A percentile compares a stretch with the other conserved stretches of the same genome.
These are phyloP conservation scores for Halichoerus grypus DNA, from an alignment of 2,113 vertebrate species.

Conservation along the genomic window DNA sequence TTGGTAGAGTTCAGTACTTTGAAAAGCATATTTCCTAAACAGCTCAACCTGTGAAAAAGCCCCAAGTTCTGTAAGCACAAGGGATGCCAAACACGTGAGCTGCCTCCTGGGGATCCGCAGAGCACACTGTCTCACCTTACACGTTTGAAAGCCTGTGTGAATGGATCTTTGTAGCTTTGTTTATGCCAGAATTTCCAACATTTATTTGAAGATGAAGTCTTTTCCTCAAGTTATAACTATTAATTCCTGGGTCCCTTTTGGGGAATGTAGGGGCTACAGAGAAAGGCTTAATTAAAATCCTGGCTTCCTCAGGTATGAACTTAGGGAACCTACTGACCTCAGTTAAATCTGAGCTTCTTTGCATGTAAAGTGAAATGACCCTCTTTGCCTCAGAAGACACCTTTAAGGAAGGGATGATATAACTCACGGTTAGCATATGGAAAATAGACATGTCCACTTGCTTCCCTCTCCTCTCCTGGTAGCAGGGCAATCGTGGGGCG, in stretches of 20 bases:
- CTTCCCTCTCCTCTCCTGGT: neutral
- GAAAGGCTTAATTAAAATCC: neutral
- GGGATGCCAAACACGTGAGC: too few relatives aligned
- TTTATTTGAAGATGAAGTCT: neutral
- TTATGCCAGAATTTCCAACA: neutral
- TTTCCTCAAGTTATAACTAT: neutral
- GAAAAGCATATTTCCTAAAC: neutral
- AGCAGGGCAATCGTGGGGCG: neutral
- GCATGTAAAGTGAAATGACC: neutral
- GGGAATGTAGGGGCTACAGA: neutral
- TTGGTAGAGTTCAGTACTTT: neutral
- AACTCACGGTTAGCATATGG: too few relatives aligned
- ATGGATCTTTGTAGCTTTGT: neutral
- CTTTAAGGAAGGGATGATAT: neutral
- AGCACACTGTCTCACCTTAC: neutral
- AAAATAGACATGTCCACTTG: neutral
- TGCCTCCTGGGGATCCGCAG: too few relatives aligned
- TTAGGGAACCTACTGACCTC: neutral
- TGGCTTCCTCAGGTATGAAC: neutral
- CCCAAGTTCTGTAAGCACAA: neutral
- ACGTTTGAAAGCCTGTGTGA: neutral
- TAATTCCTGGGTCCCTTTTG: neutral
- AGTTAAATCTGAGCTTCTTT: neutral
- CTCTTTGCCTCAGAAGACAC: neutral
- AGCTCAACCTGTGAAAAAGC: neutral